These are phyloP conservation scores for Meloidogyne exigua DNA, from an alignment of 1,140 invertebrate genomes.

Conservation along the genomic window DNA sequence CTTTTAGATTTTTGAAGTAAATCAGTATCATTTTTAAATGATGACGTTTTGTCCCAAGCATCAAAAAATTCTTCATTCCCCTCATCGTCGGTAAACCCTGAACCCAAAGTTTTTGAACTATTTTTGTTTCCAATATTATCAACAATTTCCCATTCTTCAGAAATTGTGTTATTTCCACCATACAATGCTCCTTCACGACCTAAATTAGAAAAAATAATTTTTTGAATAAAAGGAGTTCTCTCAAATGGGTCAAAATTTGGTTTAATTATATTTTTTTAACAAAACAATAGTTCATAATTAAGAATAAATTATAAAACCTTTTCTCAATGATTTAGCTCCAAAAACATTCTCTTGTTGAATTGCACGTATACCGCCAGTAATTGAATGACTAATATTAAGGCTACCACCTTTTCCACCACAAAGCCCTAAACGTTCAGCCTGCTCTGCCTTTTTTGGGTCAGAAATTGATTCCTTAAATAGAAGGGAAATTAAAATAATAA, in stretches of 20 bases:
- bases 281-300: too few relatives aligned
- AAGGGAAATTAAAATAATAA: not conserved
- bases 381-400: slow-evolving; percentile 77
- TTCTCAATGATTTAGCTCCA: not conserved
- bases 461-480: slow-evolving; percentile 27
- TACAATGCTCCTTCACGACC: not conserved
- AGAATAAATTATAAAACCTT: slow-evolving; percentile 1
- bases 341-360: slow-evolving; percentile 76
- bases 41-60: slow-evolving; percentile 42
- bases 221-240: too few relatives aligned
- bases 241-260: too few relatives aligned
- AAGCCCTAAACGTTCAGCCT: slow-evolving; percentile 90
- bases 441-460: slow-evolving; percentile 83
- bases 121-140: not conserved
- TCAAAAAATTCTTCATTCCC: slow-evolving; percentile 51
- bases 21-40: not conserved
- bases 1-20: not conserved
- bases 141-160: not conserved
- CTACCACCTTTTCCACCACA: slow-evolving; percentile 69
- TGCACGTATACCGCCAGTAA: slow-evolving; percentile 83
- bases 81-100: slow-evolving; percentile 6
- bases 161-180: not conserved
- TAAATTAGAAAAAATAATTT: not conserved
- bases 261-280: too few relatives aligned
- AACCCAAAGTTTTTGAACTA: not conserved